phyloP scores from a whole-genome alignment of 2,113 vertebrate species.

The Grallaria varia region DNA sequence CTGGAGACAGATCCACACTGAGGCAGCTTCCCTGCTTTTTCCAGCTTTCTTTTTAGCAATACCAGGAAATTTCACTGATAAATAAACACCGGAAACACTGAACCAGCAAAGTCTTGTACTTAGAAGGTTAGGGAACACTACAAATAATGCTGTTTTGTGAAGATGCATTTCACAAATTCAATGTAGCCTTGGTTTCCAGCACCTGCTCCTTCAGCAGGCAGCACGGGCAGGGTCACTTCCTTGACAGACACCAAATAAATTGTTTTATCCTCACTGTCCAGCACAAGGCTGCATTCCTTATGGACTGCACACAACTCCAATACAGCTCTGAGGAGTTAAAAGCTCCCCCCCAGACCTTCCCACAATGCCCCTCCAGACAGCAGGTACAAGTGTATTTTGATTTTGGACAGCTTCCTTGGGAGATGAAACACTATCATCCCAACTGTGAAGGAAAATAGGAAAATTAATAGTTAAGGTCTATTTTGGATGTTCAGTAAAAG shows the following conservation, averaged over 20 bases:
- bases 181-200: background rate
- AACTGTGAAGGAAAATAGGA: background rate
- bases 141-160: background rate
- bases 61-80: background rate
- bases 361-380: background rate
- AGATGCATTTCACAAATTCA: background rate
- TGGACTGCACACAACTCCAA: background rate
- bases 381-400: background rate
- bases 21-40: background rate
- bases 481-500: background rate
- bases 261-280: background rate
- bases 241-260: background rate
- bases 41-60: background rate
- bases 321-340: background rate
- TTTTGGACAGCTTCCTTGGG: background rate
- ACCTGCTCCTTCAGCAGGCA: background rate
- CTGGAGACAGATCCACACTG: background rate
- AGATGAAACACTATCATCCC: background rate
- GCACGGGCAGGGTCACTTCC: background rate
- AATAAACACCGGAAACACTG: background rate
- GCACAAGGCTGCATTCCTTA: background rate
- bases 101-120: background rate
- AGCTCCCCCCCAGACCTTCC: background rate
- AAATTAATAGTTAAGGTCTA: background rate
- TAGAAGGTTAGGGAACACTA: background rate